Conservation (phyloP, 2,113 vertebrate species). For the Panthera uncia region DNA sequence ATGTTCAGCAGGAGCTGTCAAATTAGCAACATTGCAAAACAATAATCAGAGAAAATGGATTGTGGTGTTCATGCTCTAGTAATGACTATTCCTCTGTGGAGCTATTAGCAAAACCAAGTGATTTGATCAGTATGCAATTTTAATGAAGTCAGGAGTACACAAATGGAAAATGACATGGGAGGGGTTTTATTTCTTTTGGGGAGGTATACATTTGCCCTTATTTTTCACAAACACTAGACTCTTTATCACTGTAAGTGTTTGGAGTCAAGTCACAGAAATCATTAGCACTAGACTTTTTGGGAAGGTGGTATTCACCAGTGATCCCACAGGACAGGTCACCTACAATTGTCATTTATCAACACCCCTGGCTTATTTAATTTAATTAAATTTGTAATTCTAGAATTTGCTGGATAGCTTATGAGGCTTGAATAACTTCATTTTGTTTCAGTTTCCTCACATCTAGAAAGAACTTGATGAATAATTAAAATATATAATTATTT, state of each 20-base stretch:
- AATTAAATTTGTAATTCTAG: not conserved
- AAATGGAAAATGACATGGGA: conserved; percentile 78
- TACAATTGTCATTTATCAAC: not conserved
- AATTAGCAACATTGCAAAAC: conserved; percentile 84
- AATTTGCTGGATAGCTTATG: conserved; percentile 10
- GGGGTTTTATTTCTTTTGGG: conserved; percentile 59
- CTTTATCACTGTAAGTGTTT: not conserved
- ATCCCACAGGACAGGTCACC: not conserved
- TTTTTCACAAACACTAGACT: not conserved
- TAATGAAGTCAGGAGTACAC: conserved; percentile 85
- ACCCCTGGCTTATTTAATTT: not conserved
- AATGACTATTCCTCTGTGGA: conserved; percentile 81
- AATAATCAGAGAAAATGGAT: conserved; percentile 87
- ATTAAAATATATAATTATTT: not conserved
- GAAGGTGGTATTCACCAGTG: not conserved
- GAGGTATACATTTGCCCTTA: not conserved
- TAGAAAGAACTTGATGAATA: not conserved
- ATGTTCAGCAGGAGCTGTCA: conserved; percentile 83
- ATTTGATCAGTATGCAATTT: conserved; percentile 83
- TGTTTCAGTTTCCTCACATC: not conserved
- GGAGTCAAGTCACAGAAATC: not conserved
- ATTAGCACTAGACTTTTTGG: not conserved
- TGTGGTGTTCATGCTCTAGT: conserved; percentile 78
- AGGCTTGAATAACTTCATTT: not conserved
- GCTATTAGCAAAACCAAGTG: conserved; percentile 83